Evolutionary conservation across 2,797 vertebrate species (phyloP), one percentile per base, ranked within the genome.

Genomic region (Pelobates cultripes): DNA sequence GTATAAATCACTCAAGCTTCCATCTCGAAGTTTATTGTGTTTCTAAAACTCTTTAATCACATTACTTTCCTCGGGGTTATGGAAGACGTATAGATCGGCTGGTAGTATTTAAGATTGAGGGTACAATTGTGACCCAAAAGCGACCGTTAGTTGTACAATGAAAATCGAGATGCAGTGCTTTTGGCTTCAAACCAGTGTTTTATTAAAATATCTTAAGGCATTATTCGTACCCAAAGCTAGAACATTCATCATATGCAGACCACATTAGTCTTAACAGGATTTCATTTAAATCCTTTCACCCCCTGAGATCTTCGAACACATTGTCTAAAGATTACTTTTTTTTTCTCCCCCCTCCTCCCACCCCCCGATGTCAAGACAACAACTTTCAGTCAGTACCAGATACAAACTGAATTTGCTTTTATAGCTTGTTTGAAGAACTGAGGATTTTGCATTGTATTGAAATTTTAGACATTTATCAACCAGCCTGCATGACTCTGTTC

Each of bases 41-140:
- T 72, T 73, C 70, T 42, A 53, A 61, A 71, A 82, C 70, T 82
- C 55, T 41, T 61, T 63, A 44, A 75, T 75, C 73, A 75, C 55
- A 60, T 61, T 75, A 60, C 43, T 43, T 75, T 64, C 57, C 73
- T 44, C 53, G 42, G 57, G 57, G 42, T 28, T 28, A 71, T 44
- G 44, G n/a, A 71, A 44, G 45, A 71, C 61, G 57, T 75, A 75
- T 75, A 12, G 73, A 63, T 63, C 55, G 5, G 73, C 43, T 44
- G 15, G 41, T 42, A 44, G 55, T 42, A 43, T 60, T 9, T 40
- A 61, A 55, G 43, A 61, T 15, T 44, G 10, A 42, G 73, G 73
- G 73, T 2, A 44, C 2, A 43, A 43, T 43, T 15, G 55, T 73
- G 70, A 41, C 47, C 70, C 13, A 10, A 12, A 17, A 72, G 17